A percentile compares a stretch with the other conserved stretches of the same genome.
Evolutionary conservation across 2,113 vertebrate species (phyloP).

Genomic region (Salvelinus namaycush): DNA sequence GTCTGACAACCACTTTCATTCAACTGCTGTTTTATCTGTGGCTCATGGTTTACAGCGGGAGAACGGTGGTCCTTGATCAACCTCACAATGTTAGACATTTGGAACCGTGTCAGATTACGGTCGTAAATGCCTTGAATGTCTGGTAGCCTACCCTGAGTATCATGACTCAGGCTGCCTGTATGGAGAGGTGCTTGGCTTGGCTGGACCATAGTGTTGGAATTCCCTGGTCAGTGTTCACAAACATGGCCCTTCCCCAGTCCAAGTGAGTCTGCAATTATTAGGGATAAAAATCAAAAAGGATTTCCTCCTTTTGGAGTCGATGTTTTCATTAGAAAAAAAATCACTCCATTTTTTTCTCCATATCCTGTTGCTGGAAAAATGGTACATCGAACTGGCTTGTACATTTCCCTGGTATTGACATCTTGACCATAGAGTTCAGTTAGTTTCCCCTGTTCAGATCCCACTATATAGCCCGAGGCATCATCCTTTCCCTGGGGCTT

Average conservation of each 20-base stretch:
- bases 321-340: constrained; percentile 30
- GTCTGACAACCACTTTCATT: not conserved
- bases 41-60: too few relatives aligned
- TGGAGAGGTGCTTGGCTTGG: not conserved
- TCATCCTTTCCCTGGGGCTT: not conserved
- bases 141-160: too few relatives aligned
- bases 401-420: not conserved
- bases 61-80: too few relatives aligned
- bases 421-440: not conserved
- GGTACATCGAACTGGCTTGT: not conserved
- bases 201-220: not conserved
- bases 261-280: constrained; percentile 6
- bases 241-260: not conserved
- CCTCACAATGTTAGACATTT: too few relatives aligned
- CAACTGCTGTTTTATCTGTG: too few relatives aligned
- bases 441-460: not conserved
- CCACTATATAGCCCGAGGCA: not conserved
- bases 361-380: not conserved
- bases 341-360: not conserved
- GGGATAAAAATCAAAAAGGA: constrained; percentile 10
- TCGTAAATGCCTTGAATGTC: too few relatives aligned
- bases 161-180: too few relatives aligned
- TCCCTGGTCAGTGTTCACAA: not conserved
- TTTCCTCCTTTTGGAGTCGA: constrained; percentile 8
- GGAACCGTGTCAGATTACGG: too few relatives aligned